Evolutionary conservation across 2,888 invertebrate genomes (phyloP).

Genomic region (Caenorhabditis imperialis): DNA sequence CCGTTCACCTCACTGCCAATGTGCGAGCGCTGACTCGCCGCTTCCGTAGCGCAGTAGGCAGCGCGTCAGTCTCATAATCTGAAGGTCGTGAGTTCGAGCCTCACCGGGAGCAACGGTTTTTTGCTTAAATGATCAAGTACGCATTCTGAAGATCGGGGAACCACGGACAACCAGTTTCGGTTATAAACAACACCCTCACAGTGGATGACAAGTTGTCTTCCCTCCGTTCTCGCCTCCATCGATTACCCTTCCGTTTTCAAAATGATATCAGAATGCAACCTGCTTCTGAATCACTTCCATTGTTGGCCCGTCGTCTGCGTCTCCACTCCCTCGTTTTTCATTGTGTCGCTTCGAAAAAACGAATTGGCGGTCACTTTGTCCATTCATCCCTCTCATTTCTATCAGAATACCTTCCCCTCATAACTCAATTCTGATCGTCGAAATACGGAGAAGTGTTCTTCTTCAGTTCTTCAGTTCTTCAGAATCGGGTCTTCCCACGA

Average conservation of each 20-base stretch:
- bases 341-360: constrained; percentile 14
- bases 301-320: constrained; percentile 18
- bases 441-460: neutral
- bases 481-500: neutral
- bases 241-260: neutral
- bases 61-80: constrained; percentile 90
- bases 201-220: no score
- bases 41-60: constrained; percentile 69
- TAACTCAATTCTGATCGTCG: neutral
- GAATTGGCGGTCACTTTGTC: constrained; percentile 35
- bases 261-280: neutral
- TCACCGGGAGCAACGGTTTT: constrained; percentile 81
- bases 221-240: constrained; percentile 7
- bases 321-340: constrained; percentile 25
- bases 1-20: constrained; percentile 1
- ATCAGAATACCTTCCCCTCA: constrained; percentile 6
- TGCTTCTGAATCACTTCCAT: constrained; percentile 15
- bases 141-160: neutral
- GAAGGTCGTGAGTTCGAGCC: constrained; percentile 96
- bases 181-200: no score
- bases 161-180: neutral
- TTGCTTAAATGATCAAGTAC: neutral
- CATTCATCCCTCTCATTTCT: neutral
- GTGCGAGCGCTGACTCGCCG: neutral
- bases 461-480: neutral